Conservation (phyloP, 2,113 vertebrate species). For the Oriolus oriolus region DNA sequence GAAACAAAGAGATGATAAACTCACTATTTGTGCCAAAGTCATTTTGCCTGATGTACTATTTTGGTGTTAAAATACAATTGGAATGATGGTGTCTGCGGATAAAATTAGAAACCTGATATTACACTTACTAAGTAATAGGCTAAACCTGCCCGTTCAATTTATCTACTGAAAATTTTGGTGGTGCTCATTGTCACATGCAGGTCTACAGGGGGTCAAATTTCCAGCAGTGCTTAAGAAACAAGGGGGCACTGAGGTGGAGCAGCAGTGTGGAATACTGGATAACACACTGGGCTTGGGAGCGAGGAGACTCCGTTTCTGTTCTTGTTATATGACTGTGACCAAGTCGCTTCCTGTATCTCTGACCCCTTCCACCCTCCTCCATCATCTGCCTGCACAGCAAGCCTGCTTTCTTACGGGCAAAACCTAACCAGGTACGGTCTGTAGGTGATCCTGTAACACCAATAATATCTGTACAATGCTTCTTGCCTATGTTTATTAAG, state of each 20-base stretch:
- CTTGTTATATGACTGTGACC: neutral
- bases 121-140: neutral
- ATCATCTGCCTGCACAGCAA: neutral
- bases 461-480: neutral
- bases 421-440: neutral
- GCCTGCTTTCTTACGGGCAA: neutral
- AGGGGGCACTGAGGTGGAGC: neutral
- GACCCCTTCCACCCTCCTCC: slow-evolving; percentile 1
- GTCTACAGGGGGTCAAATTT: neutral
- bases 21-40: neutral
- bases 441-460: neutral
- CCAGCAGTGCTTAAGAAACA: neutral
- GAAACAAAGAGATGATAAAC: neutral
- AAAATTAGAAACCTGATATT: neutral
- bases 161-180: neutral
- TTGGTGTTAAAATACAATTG: neutral
- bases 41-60: neutral
- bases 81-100: neutral
- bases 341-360: neutral
- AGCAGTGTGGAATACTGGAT: neutral
- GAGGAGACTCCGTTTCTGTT: neutral
- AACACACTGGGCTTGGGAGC: neutral
- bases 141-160: neutral
- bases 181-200: neutral
- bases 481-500: neutral